These are phyloP conservation scores for Nettapus auritus DNA, from an alignment of 2,113 vertebrate genomes.

Conservation along the genomic window DNA sequence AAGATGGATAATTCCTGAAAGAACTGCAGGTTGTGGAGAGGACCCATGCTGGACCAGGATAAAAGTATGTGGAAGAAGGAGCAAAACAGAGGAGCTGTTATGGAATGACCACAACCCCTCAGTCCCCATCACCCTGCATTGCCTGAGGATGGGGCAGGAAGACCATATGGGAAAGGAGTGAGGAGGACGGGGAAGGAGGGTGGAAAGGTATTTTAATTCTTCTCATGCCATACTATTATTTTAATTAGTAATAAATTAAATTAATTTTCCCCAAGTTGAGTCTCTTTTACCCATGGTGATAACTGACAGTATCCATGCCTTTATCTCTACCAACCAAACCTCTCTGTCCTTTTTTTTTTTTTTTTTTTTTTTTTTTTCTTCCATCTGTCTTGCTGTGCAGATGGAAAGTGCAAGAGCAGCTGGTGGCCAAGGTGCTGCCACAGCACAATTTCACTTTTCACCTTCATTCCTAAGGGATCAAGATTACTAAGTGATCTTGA, in stretches of 20 bases:
- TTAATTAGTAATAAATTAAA: neutral
- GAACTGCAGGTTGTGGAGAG: neutral
- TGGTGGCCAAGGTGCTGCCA: neutral
- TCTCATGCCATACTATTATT: neutral
- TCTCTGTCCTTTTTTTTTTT: neutral
- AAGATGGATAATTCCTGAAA: neutral
- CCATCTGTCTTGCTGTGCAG: neutral
- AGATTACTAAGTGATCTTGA: neutral
- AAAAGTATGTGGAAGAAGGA: neutral
- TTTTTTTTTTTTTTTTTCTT: neutral
- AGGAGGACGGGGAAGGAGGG: neutral
- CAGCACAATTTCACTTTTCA: neutral
- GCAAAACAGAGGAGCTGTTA: neutral
- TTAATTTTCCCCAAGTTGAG: fast-evolving
- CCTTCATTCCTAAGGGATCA: neutral
- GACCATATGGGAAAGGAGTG: neutral
- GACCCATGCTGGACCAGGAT: neutral
- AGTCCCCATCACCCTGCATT: fast-evolving
- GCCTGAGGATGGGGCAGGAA: neutral
- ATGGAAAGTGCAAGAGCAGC: neutral
- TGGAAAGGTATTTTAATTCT: neutral
- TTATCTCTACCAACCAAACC: neutral
- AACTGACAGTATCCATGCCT: neutral
- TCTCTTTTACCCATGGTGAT: neutral
- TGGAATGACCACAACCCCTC: neutral